Conservation (phyloP, 2,113 vertebrate species). For the Cairina moschata region DNA sequence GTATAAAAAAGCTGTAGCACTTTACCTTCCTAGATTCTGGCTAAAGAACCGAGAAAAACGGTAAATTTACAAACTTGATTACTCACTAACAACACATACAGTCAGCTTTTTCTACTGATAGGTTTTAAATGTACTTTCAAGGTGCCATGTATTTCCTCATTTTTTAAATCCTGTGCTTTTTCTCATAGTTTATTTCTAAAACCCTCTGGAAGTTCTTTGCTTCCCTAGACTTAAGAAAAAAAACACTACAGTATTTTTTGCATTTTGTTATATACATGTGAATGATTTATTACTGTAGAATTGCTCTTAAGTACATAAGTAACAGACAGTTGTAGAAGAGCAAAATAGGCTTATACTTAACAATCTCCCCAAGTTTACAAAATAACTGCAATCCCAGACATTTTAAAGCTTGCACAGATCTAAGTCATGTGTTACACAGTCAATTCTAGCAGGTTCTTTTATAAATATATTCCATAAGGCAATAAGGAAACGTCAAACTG, state of each 20-base stretch:
- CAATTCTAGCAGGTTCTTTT: background rate
- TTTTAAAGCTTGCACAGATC: background rate
- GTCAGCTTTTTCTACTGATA: background rate
- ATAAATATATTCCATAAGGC: background rate
- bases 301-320: background rate
- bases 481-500: constrained; percentile 8
- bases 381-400: background rate
- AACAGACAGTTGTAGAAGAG: background rate
- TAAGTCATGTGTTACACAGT: background rate
- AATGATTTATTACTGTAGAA: background rate
- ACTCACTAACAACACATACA: background rate
- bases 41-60: background rate
- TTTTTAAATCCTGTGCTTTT: background rate
- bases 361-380: background rate
- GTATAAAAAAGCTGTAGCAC: background rate
- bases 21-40: background rate
- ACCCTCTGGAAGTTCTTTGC: background rate
- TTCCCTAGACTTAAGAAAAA: background rate
- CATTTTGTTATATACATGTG: background rate
- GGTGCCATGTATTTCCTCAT: background rate
- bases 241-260: background rate
- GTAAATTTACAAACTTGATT: background rate
- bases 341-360: background rate
- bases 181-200: background rate
- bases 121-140: background rate